A percentile compares a stretch with the other conserved stretches of the same genome.
These are phyloP conservation scores for Operophtera brumata DNA, from an alignment of 2,888 invertebrate species.

Conservation along the genomic window DNA sequence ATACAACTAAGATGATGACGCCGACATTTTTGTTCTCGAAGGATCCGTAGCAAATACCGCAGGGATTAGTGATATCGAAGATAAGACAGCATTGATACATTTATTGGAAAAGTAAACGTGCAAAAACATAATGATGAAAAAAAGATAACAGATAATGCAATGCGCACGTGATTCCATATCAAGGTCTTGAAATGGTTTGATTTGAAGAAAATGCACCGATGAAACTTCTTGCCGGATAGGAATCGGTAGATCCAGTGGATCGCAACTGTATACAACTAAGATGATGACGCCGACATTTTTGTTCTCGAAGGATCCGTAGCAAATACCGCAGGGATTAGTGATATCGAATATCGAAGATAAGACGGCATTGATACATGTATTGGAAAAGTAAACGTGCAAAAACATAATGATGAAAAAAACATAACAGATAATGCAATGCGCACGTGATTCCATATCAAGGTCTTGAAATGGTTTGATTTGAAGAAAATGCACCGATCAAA, in stretches of 20 bases:
- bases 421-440: neutral
- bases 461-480: too few species aligned
- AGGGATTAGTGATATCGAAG: constrained; percentile 3
- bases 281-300: constrained; percentile 12
- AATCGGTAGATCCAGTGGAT: too few species aligned
- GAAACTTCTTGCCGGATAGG: too few species aligned
- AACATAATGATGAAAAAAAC: neutral
- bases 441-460: neutral
- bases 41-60: neutral
- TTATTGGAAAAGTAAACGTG: constrained; percentile 3
- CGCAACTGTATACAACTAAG: constrained; percentile 32
- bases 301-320: constrained; percentile 7
- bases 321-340: neutral
- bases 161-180: too few species aligned
- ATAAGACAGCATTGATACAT: constrained; percentile 6
- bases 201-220: too few species aligned
- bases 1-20: constrained; percentile 25
- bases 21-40: constrained; percentile 15
- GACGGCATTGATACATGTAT: constrained; percentile 2
- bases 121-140: constrained; percentile 7
- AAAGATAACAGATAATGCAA: too few species aligned
- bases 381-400: constrained; percentile 8
- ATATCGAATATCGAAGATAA: constrained; percentile 11
- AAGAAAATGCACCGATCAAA: too few species aligned
- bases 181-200: too few species aligned